A percentile compares a stretch with the other conserved stretches of the same genome.
phyloP scores from a whole-genome alignment of 2,797 vertebrate genomes.

The Darevskia nairensis region DNA sequence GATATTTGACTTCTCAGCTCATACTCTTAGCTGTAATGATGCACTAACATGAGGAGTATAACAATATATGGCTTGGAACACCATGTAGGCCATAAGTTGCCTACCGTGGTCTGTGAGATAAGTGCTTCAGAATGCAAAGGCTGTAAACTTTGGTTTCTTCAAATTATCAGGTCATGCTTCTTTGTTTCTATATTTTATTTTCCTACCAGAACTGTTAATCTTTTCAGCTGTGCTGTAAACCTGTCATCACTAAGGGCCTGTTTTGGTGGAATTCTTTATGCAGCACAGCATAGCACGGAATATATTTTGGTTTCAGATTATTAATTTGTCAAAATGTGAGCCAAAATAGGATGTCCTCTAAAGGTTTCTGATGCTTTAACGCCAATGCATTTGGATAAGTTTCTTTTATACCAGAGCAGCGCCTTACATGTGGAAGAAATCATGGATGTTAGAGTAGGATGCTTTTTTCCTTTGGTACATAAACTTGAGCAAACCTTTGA shows the following conservation, averaged over 20 bases:
- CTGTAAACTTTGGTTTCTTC: constrained; percentile 13
- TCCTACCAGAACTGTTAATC: constrained; percentile 32
- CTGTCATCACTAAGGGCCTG: constrained; percentile 38
- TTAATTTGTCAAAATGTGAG: constrained; percentile 61
- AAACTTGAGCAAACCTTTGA: constrained; percentile 71
- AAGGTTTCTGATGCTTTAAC: constrained; percentile 37
- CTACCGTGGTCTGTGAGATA: background rate
- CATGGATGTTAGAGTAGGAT: constrained; percentile 64
- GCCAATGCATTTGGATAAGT: constrained; percentile 52
- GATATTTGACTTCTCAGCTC: background rate
- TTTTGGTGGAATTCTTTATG: constrained; percentile 45
- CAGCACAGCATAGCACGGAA: constrained; percentile 30
- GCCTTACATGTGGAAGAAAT: constrained; percentile 76
- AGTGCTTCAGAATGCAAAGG: constrained; percentile 13
- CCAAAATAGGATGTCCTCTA: constrained; percentile 42
- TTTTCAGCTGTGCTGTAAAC: constrained; percentile 46
- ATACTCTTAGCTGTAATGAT: background rate
- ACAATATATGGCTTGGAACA: background rate
- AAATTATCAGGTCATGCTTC: constrained; percentile 36
- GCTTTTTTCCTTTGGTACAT: constrained; percentile 59
- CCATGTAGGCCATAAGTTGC: background rate
- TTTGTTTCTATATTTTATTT: constrained; percentile 19
- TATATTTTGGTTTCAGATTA: constrained; percentile 42
- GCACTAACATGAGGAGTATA: background rate
- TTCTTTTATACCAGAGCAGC: constrained; percentile 48